phyloP scores from a whole-genome alignment of 1,140 invertebrate species.

The Euura saliciscinereae region DNA sequence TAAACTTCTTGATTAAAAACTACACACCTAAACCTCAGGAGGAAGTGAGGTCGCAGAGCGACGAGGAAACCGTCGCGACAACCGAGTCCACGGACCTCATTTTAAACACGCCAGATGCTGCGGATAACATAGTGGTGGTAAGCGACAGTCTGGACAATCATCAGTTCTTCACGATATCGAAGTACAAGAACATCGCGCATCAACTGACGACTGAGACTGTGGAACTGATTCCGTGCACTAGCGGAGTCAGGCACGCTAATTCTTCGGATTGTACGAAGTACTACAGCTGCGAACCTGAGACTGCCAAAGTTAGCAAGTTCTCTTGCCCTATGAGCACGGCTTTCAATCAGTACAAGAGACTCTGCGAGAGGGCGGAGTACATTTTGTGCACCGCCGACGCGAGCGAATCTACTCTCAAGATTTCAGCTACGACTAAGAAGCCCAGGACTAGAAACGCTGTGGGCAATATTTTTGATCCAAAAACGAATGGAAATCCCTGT shows the following conservation, averaged over 20 bases:
- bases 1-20: conserved; percentile 31
- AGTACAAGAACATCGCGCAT: conserved; percentile 32
- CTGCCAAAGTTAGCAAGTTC: conserved; percentile 52
- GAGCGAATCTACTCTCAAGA: background rate
- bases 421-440: background rate
- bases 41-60: background rate
- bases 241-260: conserved; percentile 57
- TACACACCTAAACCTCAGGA: conserved; percentile 20
- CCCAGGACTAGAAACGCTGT: background rate
- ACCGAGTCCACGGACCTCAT: background rate
- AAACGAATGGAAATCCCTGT: conserved; percentile 30
- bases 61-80: background rate
- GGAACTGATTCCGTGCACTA: conserved; percentile 53
- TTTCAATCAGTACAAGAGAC: conserved; percentile 55
- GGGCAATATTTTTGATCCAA: background rate
- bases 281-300: conserved; percentile 58
- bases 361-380: conserved; percentile 55
- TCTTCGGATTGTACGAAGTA: conserved; percentile 60
- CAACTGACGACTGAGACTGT: conserved; percentile 35
- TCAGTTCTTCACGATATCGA: conserved; percentile 39
- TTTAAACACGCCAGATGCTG: conserved; percentile 18
- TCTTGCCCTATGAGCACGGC: conserved; percentile 58
- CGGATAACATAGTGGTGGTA: conserved; percentile 36
- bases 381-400: conserved; percentile 39
- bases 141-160: conserved; percentile 36